Conservation (phyloP, 2,888 invertebrate species). For the Minunthozetes semirufus region DNA sequence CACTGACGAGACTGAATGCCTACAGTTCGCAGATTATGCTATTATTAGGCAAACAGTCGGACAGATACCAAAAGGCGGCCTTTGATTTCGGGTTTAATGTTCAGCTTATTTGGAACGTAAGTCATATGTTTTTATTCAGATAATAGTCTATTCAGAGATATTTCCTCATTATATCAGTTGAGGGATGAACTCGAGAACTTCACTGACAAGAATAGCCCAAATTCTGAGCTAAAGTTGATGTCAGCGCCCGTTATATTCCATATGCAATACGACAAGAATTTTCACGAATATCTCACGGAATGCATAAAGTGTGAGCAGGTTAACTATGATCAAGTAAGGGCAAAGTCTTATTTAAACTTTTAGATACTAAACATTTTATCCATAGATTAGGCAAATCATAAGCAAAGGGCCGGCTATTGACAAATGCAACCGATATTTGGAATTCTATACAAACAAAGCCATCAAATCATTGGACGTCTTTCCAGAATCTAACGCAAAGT, state of each 20-base stretch:
- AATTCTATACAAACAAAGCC: slow-evolving; percentile 1
- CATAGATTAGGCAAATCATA: slow-evolving; percentile 4
- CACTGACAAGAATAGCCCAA: neutral
- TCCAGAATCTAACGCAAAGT: slow-evolving; percentile 9
- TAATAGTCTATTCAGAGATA: neutral
- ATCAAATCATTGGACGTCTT: slow-evolving; percentile 10
- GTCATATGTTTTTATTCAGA: neutral
- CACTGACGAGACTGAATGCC: slow-evolving; percentile 12
- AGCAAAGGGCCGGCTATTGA: slow-evolving; percentile 1
- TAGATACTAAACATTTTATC: neutral
- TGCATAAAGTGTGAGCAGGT: neutral
- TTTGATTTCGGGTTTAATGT: slow-evolving; percentile 31
- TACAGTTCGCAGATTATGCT: slow-evolving; percentile 13
- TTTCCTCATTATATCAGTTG: slow-evolving; percentile 2
- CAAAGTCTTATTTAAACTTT: neutral
- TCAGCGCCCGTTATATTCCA: slow-evolving; percentile 12
- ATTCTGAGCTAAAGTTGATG: neutral
- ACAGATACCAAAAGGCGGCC: slow-evolving; percentile 22
- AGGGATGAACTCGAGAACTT: slow-evolving; percentile 13
- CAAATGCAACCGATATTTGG: slow-evolving; percentile 5
- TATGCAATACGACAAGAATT: slow-evolving; percentile 2
- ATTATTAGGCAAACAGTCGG: neutral
- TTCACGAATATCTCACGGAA: neutral
- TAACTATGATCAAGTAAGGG: neutral
- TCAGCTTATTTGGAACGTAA: slow-evolving; percentile 34